Evolutionary conservation across 2,113 vertebrate genomes (phyloP), one percentile per base, ranked within the genome.

Genomic region (Sinosuthora webbiana): DNA sequence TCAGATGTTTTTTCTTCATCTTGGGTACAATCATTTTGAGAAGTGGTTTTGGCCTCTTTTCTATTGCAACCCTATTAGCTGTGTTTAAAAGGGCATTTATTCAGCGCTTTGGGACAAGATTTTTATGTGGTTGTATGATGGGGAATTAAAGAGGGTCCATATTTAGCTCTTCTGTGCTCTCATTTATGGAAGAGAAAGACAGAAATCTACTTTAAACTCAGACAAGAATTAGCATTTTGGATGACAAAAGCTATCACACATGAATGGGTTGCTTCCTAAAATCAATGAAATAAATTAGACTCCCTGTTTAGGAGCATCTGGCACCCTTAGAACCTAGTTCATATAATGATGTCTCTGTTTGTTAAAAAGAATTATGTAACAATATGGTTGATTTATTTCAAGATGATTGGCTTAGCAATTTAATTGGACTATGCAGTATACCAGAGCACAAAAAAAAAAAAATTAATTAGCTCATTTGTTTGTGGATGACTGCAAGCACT

Each of bases 291-390:
- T 97, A 98, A 98, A 98, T 97, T 97, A 97, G 93, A 93, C 92
- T 97, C 90, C 95, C 94, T 97, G 87, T 92, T 97, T 95, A 94
- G 96, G 87, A 97, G 96, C 98, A 98, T 98, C 98, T 98, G 98
- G 97, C 90, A 97, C 96, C 94, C 96, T 97, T 95, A 97, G 73
- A 97, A 97, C 93, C 88, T 85, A 91, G 95, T 97, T 97, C 95
- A 85, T 94, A 88, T 98, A 97, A 98, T 96, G 97, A 96, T 95
- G 97, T 97, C 83, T 97, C 93, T 96, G 94, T 98, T 98, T 98
- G 97, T 97, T 98, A 97, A 94, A 96, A 97, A 96, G 94, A 98
- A 97, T 98, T 98, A 97, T 97, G 95, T 97, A 97, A 98, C 95
- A 98, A 91, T 96, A 95, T 96, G 97, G 86, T 97, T 98, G 97